Conservation (phyloP, 2,888 invertebrate genomes). For the Chironomus riparius region DNA sequence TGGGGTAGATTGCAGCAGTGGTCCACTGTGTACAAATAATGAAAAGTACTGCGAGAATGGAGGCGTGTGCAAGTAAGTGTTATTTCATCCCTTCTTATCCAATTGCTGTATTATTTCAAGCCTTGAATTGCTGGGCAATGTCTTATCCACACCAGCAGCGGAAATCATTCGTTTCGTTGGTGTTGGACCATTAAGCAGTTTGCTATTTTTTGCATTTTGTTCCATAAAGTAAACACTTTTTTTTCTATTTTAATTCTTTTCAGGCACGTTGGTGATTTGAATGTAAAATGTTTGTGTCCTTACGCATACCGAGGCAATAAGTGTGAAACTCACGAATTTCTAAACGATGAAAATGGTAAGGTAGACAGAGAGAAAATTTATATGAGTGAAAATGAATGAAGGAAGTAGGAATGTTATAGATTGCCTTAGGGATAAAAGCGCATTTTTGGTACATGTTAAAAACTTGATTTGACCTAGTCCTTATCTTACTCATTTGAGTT, state of each 20-base stretch:
- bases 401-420: too few species aligned
- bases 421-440: background rate
- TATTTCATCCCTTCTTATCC: background rate
- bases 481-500: too few species aligned
- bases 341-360: slow-evolving; percentile 13
- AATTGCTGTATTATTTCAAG: too few species aligned
- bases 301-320: slow-evolving; percentile 20
- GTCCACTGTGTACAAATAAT: slow-evolving; percentile 56
- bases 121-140: too few species aligned
- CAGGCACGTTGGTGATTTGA: slow-evolving; percentile 19
- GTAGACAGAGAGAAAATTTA: background rate
- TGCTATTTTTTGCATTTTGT: too few species aligned
- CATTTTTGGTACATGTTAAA: too few species aligned
- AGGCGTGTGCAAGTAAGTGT: slow-evolving; percentile 71
- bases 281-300: slow-evolving; percentile 20
- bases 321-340: slow-evolving; percentile 23
- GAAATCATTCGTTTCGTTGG: too few species aligned
- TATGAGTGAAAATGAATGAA: background rate
- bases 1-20: slow-evolving; percentile 69
- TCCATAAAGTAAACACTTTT: background rate
- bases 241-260: background rate
- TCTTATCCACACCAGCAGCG: too few species aligned
- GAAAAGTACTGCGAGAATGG: slow-evolving; percentile 65
- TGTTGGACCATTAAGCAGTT: too few species aligned
- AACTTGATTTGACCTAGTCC: too few species aligned